These are phyloP conservation scores for Dryocosmus kuriphilus DNA, from an alignment of 2,888 invertebrate species.

Conservation along the genomic window DNA sequence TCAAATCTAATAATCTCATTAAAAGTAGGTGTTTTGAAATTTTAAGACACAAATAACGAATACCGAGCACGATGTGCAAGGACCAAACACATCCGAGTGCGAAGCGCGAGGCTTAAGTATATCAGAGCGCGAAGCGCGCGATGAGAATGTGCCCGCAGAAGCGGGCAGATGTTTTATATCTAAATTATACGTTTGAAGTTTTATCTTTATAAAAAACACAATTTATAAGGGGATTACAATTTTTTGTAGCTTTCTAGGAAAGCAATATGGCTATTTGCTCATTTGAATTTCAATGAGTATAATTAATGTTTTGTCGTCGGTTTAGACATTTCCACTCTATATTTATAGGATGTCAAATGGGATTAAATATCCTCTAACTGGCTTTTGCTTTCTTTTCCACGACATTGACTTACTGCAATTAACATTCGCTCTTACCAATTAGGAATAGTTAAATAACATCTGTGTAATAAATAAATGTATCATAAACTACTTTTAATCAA, in stretches of 20 bases:
- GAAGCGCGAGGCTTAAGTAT: too few species aligned
- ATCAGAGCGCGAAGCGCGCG: too few species aligned
- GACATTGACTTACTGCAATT: not conserved
- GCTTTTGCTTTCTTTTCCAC: not conserved
- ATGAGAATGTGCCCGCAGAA: too few species aligned
- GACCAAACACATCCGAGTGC: too few species aligned
- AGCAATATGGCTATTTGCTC: not conserved
- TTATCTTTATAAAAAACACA: not conserved
- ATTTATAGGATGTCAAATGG: not conserved
- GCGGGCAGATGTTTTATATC: too few species aligned
- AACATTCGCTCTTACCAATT: not conserved
- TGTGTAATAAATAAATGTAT: not conserved
- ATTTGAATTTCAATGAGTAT: not conserved
- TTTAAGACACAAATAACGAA: too few species aligned
- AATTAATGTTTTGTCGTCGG: not conserved
- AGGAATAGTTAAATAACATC: not conserved
- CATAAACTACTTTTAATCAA: not conserved
- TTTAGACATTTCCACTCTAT: slow-evolving; percentile 3
- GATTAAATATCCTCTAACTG: not conserved
- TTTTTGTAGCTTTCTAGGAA: not conserved
- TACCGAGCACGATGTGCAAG: too few species aligned
- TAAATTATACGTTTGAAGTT: not conserved
- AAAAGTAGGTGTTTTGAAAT: too few species aligned
- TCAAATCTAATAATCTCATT: too few species aligned
- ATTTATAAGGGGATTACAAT: not conserved